A percentile compares a stretch with the other conserved stretches of the same genome.
phyloP scores from a whole-genome alignment of 2,797 vertebrate genomes.

The Urocyon cinereoargenteus region DNA sequence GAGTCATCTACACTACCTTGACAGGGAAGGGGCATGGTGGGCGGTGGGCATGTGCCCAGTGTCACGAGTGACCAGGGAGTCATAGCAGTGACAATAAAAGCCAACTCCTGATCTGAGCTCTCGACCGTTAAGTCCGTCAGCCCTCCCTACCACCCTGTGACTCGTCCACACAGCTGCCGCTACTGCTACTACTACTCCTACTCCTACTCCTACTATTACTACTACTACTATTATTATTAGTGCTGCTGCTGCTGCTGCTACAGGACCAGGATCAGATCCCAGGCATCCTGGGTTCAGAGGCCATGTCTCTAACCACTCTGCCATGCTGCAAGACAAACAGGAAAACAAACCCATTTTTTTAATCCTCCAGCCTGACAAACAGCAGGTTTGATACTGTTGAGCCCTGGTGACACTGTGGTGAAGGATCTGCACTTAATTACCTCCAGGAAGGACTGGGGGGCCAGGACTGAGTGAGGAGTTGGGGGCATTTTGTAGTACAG shows the following conservation, averaged over 20 bases:
- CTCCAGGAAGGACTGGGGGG: neutral
- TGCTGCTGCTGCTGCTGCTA: neutral
- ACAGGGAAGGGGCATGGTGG: neutral
- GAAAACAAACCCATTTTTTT: neutral
- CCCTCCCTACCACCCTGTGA: neutral
- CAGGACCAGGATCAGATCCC: neutral
- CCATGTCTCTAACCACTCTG: neutral
- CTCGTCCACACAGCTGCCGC: neutral
- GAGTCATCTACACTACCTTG: neutral
- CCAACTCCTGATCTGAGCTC: neutral
- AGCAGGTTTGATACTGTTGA: neutral
- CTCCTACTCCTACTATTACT: neutral
- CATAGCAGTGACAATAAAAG: neutral
- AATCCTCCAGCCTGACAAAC: neutral
- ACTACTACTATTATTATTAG: neutral
- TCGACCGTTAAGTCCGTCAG: accelerated
- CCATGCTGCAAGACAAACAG: neutral
- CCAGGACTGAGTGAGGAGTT: neutral
- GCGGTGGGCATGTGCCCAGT: neutral
- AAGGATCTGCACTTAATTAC: neutral
- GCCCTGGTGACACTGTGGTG: neutral
- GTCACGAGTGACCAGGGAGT: accelerated
- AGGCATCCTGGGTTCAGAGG: neutral
- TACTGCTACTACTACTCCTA: neutral
- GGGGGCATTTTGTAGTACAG: neutral